These are phyloP conservation scores for Tiaroga cobitis DNA, from an alignment of 2,797 vertebrate species.

Conservation along the genomic window DNA sequence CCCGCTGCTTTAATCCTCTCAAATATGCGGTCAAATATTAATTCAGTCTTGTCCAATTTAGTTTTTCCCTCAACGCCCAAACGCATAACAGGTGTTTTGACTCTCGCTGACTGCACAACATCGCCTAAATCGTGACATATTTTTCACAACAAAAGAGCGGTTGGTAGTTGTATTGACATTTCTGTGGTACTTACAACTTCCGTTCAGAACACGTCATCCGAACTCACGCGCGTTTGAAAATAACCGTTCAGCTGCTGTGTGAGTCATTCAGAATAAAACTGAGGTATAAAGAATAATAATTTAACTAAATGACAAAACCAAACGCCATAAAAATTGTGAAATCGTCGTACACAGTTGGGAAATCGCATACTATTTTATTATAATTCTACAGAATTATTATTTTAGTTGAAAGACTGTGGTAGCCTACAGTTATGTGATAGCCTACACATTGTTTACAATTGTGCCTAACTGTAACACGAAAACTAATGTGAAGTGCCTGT, in stretches of 20 bases:
- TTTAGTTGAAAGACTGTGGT: neutral
- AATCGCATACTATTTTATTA: no score
- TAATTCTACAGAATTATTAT: neutral
- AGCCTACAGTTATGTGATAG: neutral
- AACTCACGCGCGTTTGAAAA: neutral
- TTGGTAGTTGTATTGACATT: neutral
- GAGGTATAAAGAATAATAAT: neutral
- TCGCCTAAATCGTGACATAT: neutral
- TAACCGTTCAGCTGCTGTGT: neutral
- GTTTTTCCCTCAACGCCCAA: neutral
- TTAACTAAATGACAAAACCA: neutral
- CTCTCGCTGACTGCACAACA: no score
- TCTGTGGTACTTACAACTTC: neutral
- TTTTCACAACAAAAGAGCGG: neutral
- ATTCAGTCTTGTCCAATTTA: neutral
- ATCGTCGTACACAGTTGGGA: neutral
- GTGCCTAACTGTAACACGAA: neutral
- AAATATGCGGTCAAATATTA: neutral
- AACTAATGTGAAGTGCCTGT: neutral
- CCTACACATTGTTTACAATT: no score
- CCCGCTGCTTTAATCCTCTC: constrained; percentile 10
- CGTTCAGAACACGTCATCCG: neutral
- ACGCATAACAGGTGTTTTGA: neutral
- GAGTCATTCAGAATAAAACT: neutral
- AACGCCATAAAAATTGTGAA: neutral